Evolutionary conservation across 2,113 vertebrate genomes (phyloP), one percentile per base, ranked within the genome.

Genomic region (Lophochroa leadbeateri): DNA sequence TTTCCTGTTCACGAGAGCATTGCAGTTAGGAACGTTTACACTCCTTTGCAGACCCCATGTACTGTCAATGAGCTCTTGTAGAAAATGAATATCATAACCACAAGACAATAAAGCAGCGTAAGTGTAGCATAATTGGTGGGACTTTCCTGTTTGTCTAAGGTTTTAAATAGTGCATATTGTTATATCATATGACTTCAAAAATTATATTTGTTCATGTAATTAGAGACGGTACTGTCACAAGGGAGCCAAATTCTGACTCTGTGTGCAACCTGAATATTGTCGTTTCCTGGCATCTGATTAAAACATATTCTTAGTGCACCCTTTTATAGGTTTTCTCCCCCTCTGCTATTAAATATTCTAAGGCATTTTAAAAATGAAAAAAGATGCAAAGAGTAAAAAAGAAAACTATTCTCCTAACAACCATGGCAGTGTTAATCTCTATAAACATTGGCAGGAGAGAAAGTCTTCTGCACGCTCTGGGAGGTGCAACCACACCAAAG

Each of bases 111-210:
- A 83, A 78, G 28, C 47, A 88, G 46, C 9, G 0, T 47, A 82
- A 84, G 43, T 4, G 29, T 50, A 94, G 43, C 20, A 39, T 39
- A 92, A 81, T 15, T 88, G 57, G 29, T 86, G 28, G 61, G 47
- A 75, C 39, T 64, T 81, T 4, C 37, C 33, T 93, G 71, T 88
- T 92, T 95, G 39, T 71, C 16, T 81, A 71, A 88, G 65, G 50
- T 82, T 96, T 93, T 81, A 78, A 90, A 70, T 68, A 71, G 64
- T 77, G 18, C 8, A 9, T 81, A 78, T 88, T 96, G 93, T 92
- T 86, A 33, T 72, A 77, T 60, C 71, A 19, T 44, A 37, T 94
- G 35, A 91, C 70, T 92, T 83, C 0, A 1, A 79, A 88, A 95
- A 81, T 87, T 0, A 1, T 90, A 81, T 93, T 96, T 95, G 18